Evolutionary conservation across 2,888 invertebrate species (phyloP), one percentile per base, ranked within the genome.

Genomic region (Fragum sueziense): DNA sequence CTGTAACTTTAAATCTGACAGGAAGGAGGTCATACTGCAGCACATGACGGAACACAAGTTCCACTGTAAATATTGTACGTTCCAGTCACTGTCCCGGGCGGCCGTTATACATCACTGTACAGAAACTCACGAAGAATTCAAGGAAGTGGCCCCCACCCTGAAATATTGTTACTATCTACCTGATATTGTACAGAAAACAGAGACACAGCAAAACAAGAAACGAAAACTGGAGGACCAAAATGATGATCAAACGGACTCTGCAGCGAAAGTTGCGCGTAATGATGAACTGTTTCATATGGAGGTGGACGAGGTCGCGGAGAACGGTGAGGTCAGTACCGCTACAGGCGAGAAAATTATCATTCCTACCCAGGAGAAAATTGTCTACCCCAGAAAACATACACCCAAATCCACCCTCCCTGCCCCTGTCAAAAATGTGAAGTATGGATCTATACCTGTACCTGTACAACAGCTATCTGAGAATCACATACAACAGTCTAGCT

Each of bases 11-110:
- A 84, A 86, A 62, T 85, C 87, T 1, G 86, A 86, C 54, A 82
- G 79, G 41, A 90, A 90, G 72, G 74, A 80, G 1, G 76, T 69
- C 33, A 79, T 90, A 0, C 41, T 88, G 9, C 82, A 88, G 65
- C 90, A 90, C 82, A 84, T 88, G 9, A 80, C 88, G 76, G 87
- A 87, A n/a, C 91, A 91, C 72, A 74, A 90, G 7, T 91, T 91
- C 71, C 85, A 88, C 51, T 91, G 91, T 74, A 88, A 88, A 61
- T 87, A 82, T 70, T 91, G 91, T 70, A 77, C 81, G 17, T 91
- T 87, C 52, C 89, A 91, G 81, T 88, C 89, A 4, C 90, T 89
- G 68, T 91, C 89, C 3, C 72, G 91, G 34, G 89, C 90, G 7
- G 86, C 88, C 75, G 86, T 89, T 25, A 87, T 90, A 27, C 80